Percentiles rank a stretch among this genome's conserved stretches.
These are phyloP conservation scores for Agrochola macilenta DNA, from an alignment of 2,888 invertebrate genomes.

Conservation along the genomic window DNA sequence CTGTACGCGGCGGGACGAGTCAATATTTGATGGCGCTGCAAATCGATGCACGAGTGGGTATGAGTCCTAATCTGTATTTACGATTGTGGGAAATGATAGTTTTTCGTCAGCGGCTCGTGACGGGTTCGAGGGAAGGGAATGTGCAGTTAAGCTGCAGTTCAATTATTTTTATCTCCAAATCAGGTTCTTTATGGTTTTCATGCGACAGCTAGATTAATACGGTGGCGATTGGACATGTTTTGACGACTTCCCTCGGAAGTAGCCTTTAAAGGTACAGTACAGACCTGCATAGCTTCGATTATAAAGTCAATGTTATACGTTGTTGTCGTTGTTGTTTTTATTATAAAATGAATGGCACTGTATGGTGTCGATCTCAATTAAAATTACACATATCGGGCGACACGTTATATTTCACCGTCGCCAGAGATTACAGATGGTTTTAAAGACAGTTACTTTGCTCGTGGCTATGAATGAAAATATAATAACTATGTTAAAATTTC, in stretches of 20 bases:
- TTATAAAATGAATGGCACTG: conserved; percentile 1
- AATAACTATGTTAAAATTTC: background rate
- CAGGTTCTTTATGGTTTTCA: conserved; percentile 55
- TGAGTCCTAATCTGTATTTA: conserved; percentile 80
- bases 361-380: conserved; percentile 1
- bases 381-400: background rate
- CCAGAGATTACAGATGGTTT: background rate
- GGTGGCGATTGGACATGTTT: conserved; percentile 36
- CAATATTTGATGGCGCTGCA: conserved; percentile 87
- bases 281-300: conserved; percentile 12
- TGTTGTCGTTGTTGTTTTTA: conserved; percentile 37
- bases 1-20: conserved; percentile 73
- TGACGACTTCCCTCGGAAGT: conserved; percentile 35
- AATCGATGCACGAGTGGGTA: conserved; percentile 80
- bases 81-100: conserved; percentile 68
- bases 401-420: background rate
- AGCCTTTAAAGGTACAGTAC: conserved; percentile 5
- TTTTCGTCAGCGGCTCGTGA: conserved; percentile 55
- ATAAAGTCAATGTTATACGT: conserved; percentile 20
- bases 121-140: conserved; percentile 37
- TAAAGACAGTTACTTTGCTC: background rate
- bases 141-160: conserved; percentile 49
- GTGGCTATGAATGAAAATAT: background rate
- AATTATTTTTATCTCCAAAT: conserved; percentile 58
- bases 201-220: conserved; percentile 48